Evolutionary conservation across 2,113 vertebrate genomes (phyloP).

Genomic region (Megaceryle torquata): DNA sequence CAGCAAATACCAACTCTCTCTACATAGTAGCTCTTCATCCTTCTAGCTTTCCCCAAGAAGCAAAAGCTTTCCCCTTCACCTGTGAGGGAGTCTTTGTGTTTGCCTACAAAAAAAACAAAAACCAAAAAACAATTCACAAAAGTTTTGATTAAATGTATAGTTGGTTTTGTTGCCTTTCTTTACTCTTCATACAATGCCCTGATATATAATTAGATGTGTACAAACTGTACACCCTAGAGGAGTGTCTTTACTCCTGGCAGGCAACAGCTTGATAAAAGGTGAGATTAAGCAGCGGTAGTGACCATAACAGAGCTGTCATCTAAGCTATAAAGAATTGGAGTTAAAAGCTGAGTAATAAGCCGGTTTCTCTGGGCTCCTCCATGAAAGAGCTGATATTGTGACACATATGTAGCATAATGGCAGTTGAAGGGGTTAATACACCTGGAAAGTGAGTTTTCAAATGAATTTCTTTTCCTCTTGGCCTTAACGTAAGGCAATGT

Average conservation of each 20-base stretch:
- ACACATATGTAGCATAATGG: background rate
- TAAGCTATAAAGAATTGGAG: background rate
- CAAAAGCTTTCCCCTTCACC: background rate
- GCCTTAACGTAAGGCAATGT: slow-evolving; percentile 52
- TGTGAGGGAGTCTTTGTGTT: background rate
- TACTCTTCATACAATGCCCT: background rate
- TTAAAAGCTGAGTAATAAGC: slow-evolving; percentile 18
- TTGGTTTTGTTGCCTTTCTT: background rate
- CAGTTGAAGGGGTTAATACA: slow-evolving; percentile 54
- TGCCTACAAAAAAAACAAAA: background rate
- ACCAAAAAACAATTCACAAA: no score
- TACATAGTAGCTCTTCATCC: background rate
- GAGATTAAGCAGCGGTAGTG: background rate
- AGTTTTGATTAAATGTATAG: background rate
- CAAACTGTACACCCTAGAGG: background rate
- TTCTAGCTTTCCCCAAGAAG: background rate
- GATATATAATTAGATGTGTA: background rate
- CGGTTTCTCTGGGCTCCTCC: slow-evolving; percentile 23
- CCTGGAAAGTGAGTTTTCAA: slow-evolving; percentile 48
- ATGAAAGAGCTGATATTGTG: background rate
- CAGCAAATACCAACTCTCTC: background rate
- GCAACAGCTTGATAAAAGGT: background rate
- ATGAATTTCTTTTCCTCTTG: slow-evolving; percentile 56
- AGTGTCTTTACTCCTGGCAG: background rate
- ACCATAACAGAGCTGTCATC: background rate